Evolutionary conservation across 2,113 vertebrate species (phyloP).

Genomic region (Burhinus bistriatus): DNA sequence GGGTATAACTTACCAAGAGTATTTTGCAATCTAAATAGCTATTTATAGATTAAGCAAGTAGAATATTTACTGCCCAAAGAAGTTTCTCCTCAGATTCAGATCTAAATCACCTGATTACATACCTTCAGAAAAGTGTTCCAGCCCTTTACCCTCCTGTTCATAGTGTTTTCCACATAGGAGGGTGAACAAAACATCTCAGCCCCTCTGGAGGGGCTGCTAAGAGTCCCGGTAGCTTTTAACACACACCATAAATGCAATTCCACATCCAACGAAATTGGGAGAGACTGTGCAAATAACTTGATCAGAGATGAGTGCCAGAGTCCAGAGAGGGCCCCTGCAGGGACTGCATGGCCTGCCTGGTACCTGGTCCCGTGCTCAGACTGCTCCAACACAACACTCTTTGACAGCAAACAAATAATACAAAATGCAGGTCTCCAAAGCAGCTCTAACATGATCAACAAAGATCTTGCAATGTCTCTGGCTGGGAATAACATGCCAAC

Average conservation of each 20-base stretch:
- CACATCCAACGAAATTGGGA: background rate
- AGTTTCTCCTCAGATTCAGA: background rate
- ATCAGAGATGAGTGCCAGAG: background rate
- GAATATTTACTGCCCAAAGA: background rate
- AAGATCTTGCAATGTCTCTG: background rate
- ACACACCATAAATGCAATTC: background rate
- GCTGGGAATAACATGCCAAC: background rate
- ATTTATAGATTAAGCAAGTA: background rate
- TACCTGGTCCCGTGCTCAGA: rapidly evolving
- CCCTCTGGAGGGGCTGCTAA: background rate
- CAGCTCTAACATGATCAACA: background rate
- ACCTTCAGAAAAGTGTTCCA: background rate
- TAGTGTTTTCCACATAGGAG: background rate
- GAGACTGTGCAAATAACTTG: background rate
- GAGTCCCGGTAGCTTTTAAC: background rate
- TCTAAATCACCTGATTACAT: background rate
- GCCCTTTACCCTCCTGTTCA: background rate
- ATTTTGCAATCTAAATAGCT: background rate
- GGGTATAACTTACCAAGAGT: background rate
- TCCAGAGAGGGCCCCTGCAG: rapidly evolving
- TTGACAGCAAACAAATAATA: background rate
- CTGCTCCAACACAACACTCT: background rate
- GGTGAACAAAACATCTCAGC: background rate
- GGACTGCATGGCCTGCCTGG: rapidly evolving
- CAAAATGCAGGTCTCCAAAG: background rate